Evolutionary conservation across 2,113 vertebrate species (phyloP), one percentile per base, ranked within the genome.

Genomic region (Dolichallabes microphthalmus): DNA sequence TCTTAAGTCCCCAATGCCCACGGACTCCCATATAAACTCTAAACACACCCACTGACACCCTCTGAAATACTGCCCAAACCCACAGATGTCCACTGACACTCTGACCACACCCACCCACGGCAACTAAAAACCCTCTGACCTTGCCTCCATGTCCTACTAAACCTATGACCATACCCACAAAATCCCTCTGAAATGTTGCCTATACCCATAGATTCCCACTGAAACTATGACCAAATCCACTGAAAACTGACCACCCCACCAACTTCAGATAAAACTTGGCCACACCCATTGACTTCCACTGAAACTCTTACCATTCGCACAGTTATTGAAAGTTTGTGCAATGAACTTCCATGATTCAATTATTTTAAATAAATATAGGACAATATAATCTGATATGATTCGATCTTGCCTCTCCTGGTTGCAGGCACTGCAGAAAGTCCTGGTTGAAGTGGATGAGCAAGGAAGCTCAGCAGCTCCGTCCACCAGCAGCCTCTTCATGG

Each of bases 351-450:
- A 25, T 73, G 69, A 5, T 25, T 39, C 0, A 11, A 50, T 25
- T 45, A 25, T 35, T 35, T 69, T 1, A 39, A 39, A 69, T 68
- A 17, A 1, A 4, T 66, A 27, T 13, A 4, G 14, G 30, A 15
- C 15, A 32, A 68, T 71, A 20, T 69, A 35, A 71, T 15, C 39
- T 58, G 53, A 15, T 57, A 11, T 77, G 52, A 58, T 35, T 27
- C 20, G 30, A 39, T 60, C 30, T 13, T 20, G 55, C 15, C 20
- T 53, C 19, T 68, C 30, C 57, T 75, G 4, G 20, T 85, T 64
- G 22, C 85, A 98, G 98, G 92, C 96, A 68, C 81, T 95, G 78
- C 96, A 97, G 60, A 96, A 94, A 87, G 93, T 96, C 0, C 57
- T 86, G 17, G 86, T 97, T 78, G 92, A 95, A 0, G 94, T 96